Base-by-base conservation (phyloP, 1,140 invertebrate genomes). In the Brachionus koreanus region DNA sequence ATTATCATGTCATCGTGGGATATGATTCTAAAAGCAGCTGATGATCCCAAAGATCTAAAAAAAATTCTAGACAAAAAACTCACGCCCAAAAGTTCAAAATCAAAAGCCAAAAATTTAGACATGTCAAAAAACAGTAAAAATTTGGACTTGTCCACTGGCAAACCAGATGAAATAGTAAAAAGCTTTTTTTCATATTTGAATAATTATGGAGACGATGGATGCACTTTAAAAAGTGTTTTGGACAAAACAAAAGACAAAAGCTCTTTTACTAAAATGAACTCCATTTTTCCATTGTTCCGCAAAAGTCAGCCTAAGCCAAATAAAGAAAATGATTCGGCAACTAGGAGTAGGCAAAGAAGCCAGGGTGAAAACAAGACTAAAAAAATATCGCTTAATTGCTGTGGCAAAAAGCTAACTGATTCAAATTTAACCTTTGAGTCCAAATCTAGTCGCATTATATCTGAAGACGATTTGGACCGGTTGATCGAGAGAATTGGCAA, bases 121-220 rank as follows among this genome's bases (percentile, higher is more conserved):
- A 13, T 65, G 9, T 35, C 29, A 4, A 69, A 67, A 25, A 67
- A 29, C 10, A 16, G 29, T 13, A 67, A 69, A 69, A 69, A 39
- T 39, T 23, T 69, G 33, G 65, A 69, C 29, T 19, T 69, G 35
- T 69, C 65, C 10, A 43, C 19, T 0, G 37, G 13, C 29, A 37
- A 33, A 43, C 65, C 65, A 12, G 74, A 61, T 37, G 74, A 77
- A 77, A 77, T 77, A 37, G 52, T 77, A 6, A 77, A 77, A 37
- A 61, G 52, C 12, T 77, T 77, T 52, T 77, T 77, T 77, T 49
- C 39, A 13, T 77, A 77, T 77, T 49, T 77, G 7, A 77, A 77
- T 61, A 29, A 77, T 49, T 77, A 77, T 49, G 74, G 74, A 23
- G 74, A 77, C 16, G 74, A 77, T 61, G 74, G 74, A 2, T 69